Evolutionary conservation across 1,140 invertebrate genomes (phyloP), one percentile per base, ranked within the genome.

Genomic region (Brachionus koreanus): DNA sequence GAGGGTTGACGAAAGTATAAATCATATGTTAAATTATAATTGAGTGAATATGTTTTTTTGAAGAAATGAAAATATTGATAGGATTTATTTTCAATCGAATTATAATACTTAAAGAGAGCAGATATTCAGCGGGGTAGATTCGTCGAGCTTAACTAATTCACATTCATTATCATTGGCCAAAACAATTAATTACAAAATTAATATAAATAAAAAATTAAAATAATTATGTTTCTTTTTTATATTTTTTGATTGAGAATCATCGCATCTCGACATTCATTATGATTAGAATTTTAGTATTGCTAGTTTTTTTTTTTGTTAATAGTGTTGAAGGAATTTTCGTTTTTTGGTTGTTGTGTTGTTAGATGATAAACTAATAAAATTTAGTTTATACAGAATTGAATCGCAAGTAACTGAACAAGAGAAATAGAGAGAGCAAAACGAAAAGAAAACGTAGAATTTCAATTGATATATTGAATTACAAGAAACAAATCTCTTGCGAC

Each of bases 251-350:
- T 74, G 69, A 74, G 69, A 74, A 74, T 74, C 69, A 74, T 74
- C 39, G 69, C 69, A 74, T 74, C 39, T 74, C 69, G 69, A 74
- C 69, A 74, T 74, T 74, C 42, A 74, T 74, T 74, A 74, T 74
- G 69, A 74, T 74, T 46, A 74, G 37, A 74, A 74, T 74, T 74
- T 74, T 72, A 37, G 25, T 37, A 65, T 65, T 65, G 25, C 37
- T 69, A 37, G 35, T 37, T 69, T 69, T 69, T 63, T n/a, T 63
- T 69, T 37, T 69, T 69, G 49, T 57, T 57, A 57, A 57, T 57
- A 57, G 49, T 57, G 49, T 57, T 57, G 49, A 57, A 57, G 49
- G 49, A 57, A 57, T 57, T 69, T 39, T 35, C 33, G 29, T 69
- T 69, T 69, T 69, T 69, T 69, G 29, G 33, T 37, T 69, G 37